Conservation (phyloP, 2,113 vertebrate genomes). For the Pelodiscus sinensis region DNA sequence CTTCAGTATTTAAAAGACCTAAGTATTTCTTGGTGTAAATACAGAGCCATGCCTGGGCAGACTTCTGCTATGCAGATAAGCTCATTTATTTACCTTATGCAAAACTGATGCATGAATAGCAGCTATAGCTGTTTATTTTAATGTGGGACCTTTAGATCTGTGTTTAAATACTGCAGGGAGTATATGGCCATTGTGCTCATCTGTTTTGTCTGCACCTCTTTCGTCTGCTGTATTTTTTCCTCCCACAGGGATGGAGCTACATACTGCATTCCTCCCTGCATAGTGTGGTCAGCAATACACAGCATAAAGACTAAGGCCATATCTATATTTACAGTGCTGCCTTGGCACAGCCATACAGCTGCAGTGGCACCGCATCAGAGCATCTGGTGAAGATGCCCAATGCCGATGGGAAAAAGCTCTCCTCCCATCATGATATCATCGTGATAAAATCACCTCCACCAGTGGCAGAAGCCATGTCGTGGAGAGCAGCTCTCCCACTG, state of each 20-base stretch:
- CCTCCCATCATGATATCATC: too few species aligned
- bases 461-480: too few species aligned
- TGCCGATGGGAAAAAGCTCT: too few species aligned
- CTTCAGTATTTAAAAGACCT: not conserved
- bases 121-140: not conserved
- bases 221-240: not conserved
- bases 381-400: too few species aligned
- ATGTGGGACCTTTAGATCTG: too few species aligned
- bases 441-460: too few species aligned
- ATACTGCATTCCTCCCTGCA: not conserved
- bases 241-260: not conserved
- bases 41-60: not conserved
- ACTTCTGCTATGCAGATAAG: not conserved
- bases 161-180: not conserved
- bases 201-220: not conserved
- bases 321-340: too few species aligned
- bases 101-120: not conserved
- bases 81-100: not conserved
- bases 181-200: not conserved
- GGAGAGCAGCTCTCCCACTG: too few species aligned
- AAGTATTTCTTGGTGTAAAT: not conserved
- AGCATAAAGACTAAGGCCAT: not conserved
- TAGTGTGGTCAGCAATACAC: not conserved
- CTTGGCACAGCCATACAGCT: too few species aligned
- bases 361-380: too few species aligned